A percentile compares a stretch with the other conserved stretches of the same genome.
Evolutionary conservation across 1,140 invertebrate genomes (phyloP).

Genomic region (Eriocheir sinensis): DNA sequence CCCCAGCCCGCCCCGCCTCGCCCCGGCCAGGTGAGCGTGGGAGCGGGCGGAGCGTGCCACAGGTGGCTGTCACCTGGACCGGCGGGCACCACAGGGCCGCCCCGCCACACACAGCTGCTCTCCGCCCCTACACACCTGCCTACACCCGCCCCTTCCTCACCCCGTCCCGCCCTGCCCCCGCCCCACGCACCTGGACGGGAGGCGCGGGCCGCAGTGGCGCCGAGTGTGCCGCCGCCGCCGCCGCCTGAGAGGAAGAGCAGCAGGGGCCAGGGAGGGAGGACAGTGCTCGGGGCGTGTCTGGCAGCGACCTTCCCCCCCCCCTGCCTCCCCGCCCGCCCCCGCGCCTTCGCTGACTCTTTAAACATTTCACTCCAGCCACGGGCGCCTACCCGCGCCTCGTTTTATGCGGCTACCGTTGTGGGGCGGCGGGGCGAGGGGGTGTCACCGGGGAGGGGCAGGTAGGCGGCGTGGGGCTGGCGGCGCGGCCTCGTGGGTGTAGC

Average conservation of each 20-base stretch:
- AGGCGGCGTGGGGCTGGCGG: background rate
- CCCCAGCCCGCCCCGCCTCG: background rate
- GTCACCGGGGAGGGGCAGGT: background rate
- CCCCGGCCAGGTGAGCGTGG: background rate
- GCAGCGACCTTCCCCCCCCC: background rate
- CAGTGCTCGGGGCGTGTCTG: background rate
- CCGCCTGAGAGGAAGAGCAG: background rate
- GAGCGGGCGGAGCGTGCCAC: background rate
- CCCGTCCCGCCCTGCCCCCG: background rate
- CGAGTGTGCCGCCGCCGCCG: background rate
- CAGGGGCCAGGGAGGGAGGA: background rate
- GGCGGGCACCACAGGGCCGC: background rate
- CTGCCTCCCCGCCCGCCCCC: background rate
- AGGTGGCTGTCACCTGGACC: background rate
- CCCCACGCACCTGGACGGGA: background rate
- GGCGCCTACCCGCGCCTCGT: background rate
- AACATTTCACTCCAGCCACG: background rate
- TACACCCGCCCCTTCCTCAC: background rate
- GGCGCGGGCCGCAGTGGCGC: constrained; percentile 5
- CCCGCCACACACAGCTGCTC: background rate
- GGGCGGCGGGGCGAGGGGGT: background rate
- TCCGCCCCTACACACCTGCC: background rate
- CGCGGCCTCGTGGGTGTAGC: background rate
- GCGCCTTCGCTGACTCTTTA: background rate
- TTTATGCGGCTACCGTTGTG: background rate